phyloP scores from a whole-genome alignment of 2,888 invertebrate species.

The Merodon equestris region DNA sequence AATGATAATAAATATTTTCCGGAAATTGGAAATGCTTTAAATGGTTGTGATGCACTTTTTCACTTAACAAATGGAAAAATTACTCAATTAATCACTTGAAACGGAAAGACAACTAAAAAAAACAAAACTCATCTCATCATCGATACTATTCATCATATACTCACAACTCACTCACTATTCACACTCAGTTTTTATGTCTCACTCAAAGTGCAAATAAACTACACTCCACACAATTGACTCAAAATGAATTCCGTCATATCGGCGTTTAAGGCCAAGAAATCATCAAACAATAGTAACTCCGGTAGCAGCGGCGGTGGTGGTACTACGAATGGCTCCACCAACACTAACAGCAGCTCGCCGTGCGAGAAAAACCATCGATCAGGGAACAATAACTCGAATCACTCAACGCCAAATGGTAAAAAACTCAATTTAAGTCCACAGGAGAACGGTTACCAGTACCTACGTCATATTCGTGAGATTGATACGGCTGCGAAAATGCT shows the following conservation, averaged over 20 bases:
- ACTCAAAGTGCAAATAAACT: constrained; percentile 57
- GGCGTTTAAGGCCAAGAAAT: constrained; percentile 78
- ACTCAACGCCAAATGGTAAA: constrained; percentile 65
- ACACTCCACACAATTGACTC: constrained; percentile 46
- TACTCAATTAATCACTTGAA: constrained; percentile 49
- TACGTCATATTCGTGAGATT: constrained; percentile 78
- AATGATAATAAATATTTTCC: too few relatives aligned
- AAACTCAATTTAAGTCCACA: constrained; percentile 72
- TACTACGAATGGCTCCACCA: background rate
- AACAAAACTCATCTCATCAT: constrained; percentile 24
- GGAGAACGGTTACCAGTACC: constrained; percentile 78
- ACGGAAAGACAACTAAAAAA: constrained; percentile 21
- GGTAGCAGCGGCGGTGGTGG: constrained; percentile 40
- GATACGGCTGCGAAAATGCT: constrained; percentile 77
- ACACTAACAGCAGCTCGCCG: constrained; percentile 46
- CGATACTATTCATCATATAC: too few relatives aligned
- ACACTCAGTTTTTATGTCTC: constrained; percentile 60
- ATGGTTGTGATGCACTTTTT: constrained; percentile 62
- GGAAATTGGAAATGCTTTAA: constrained; percentile 30
- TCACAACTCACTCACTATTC: constrained; percentile 39
- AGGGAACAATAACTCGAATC: constrained; percentile 52
- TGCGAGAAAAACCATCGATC: constrained; percentile 70
- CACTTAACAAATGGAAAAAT: constrained; percentile 37
- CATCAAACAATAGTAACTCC: constrained; percentile 40
- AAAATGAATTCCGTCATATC: constrained; percentile 79